Base-by-base conservation (phyloP, 1,140 invertebrate genomes). In the Glossosoma conforme region DNA sequence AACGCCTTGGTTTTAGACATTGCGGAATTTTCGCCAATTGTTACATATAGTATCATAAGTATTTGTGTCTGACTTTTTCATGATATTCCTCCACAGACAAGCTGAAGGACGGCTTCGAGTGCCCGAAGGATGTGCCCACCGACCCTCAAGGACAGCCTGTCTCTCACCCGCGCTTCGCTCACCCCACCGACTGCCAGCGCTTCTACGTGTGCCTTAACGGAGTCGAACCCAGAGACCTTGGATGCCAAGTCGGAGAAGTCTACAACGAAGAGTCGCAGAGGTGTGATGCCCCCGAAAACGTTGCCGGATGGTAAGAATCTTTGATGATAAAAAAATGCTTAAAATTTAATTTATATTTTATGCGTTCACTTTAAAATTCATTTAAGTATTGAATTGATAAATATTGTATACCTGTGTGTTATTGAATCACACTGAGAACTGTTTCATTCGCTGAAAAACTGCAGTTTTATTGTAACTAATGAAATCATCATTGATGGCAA, bases 151-250 rank as follows among this genome's bases (percentile, higher is more conserved):
- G 88, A 17, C 84, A 84, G 60, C 61, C 75, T 0, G 80, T 90
- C 2, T 85, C 90, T 33, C 90, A 93, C 70, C 89, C 90, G n/a
- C 88, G 89, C 61, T 93, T 84, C 67, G 77, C 88, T 2, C 87
- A 93, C 69, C 87, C 87, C 9, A 83, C 81, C 6, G 88, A 92
- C 65, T 93, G 91, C 69, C 88, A 91, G 68, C 87, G 89, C 48
- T 89, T 91, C 77, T 91, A 93, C 65, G 88, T 92, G 5, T 94
- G 91, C 68, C 72, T 93, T 50, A 92, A 89, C 66, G 87, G 87
- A 5, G 78, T 87, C 14, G 89, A 87, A 46, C 89, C 90, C 2
- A 79, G 90, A 53, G 86, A 92, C 68, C 79, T 91, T 44, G 87
- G 88, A 15, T 93, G 91, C 70, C 81, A 83, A 61, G 77, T 84